A percentile compares a stretch with the other conserved stretches of the same genome.
phyloP scores from a whole-genome alignment of 2,113 vertebrate species.

The Aramus guarauna region DNA sequence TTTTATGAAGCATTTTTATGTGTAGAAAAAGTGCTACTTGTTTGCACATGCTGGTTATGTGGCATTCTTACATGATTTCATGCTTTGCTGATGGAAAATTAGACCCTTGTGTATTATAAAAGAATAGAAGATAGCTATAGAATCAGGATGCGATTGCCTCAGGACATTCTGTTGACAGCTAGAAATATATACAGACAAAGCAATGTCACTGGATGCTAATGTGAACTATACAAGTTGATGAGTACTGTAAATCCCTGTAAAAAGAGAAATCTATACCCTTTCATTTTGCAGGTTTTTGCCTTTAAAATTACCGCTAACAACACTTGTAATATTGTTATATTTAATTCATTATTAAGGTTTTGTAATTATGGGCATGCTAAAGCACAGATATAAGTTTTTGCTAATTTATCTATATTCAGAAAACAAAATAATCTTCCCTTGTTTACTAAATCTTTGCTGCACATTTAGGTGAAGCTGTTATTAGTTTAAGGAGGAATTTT shows the following conservation, averaged over 20 bases:
- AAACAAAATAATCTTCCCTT: not conserved
- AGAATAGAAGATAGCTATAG: conserved; percentile 86
- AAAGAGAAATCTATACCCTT: conserved; percentile 66
- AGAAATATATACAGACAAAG: conserved; percentile 89
- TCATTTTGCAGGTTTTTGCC: conserved; percentile 50
- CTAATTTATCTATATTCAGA: not conserved
- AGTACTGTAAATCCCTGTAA: conserved; percentile 83
- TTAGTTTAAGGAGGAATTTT: not conserved
- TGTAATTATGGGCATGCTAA: conserved; percentile 37
- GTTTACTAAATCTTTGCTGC: conserved; percentile 7
- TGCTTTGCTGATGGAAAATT: conserved; percentile 97
- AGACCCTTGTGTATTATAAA: conserved; percentile 89
- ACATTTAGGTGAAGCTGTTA: not conserved
- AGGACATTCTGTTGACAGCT: conserved; percentile 96
- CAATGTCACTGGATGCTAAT: conserved; percentile 93
- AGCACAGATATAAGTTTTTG: not conserved
- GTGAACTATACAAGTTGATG: conserved; percentile 88
- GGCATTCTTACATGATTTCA: conserved; percentile 94
- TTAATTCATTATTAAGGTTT: conserved; percentile 46
- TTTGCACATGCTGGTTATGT: conserved; percentile 87
- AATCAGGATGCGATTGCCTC: conserved; percentile 90
- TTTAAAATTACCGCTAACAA: conserved; percentile 43
- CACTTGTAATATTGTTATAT: conserved; percentile 19
- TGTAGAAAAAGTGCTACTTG: conserved; percentile 80
- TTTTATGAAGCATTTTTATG: conserved; percentile 84